A percentile compares a stretch with the other conserved stretches of the same genome.
phyloP scores from a whole-genome alignment of 2,113 vertebrate species.

The Saccopteryx leptura region DNA sequence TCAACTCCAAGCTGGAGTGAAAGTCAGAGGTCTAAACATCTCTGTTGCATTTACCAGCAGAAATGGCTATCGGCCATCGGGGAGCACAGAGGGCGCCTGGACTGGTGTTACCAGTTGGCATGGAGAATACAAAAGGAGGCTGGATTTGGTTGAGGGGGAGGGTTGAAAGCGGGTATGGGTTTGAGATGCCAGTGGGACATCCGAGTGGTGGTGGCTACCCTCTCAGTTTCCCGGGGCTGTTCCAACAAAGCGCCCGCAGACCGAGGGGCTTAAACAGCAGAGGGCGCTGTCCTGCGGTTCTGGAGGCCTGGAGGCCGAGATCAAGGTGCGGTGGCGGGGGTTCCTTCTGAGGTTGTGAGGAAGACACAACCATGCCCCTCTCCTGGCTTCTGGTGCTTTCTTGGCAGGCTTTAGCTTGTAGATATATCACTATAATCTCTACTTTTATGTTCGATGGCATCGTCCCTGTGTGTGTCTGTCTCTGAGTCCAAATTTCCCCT shows the following conservation, averaged over 20 bases:
- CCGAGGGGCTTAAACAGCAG: no score
- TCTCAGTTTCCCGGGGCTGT: background rate
- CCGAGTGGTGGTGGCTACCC: background rate
- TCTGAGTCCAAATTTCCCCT: background rate
- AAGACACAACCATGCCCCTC: background rate
- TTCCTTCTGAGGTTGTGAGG: background rate
- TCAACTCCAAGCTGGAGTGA: background rate
- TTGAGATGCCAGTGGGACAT: background rate
- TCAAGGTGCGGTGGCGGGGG: background rate
- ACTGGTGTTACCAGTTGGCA: background rate
- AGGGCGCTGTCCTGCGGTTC: background rate
- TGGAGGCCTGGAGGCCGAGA: background rate
- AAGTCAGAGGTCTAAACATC: background rate
- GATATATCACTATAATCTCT: no score
- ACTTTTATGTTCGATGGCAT: background rate
- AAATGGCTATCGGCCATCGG: no score
- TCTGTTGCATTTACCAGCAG: background rate
- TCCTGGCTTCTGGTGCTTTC: accelerated
- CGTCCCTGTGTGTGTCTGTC: no score
- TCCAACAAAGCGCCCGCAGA: background rate
- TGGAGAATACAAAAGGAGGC: background rate
- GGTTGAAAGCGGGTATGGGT: background rate
- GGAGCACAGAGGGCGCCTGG: no score
- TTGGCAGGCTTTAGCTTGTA: background rate
- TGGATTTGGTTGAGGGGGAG: background rate